Evolutionary conservation across 2,797 vertebrate species (phyloP), one percentile per base, ranked within the genome.

Genomic region (Lutjanus argentimaculatus): DNA sequence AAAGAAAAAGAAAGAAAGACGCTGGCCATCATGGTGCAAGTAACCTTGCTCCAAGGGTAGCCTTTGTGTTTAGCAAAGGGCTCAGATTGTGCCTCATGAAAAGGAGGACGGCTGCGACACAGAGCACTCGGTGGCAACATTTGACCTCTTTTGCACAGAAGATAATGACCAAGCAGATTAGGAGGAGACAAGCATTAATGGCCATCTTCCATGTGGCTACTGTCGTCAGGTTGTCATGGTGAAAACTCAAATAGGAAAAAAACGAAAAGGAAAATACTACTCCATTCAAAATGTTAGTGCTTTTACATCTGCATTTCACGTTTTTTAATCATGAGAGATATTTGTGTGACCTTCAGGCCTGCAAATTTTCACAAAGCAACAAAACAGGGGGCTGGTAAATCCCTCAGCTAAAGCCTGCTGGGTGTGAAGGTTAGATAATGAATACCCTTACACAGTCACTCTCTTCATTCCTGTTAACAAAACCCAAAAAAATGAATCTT

Each of bases 1-100:
- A 52, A 7, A 36, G 3, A 79, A 25, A 48, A 51, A 67, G 12
- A 66, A 45, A 55, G 55, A 80, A 69, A 75, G 81, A 81, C 68
- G 62, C 82, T 64, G 87, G 70, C 75, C 88, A 86, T 87, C 61
- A 52, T 77, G 81, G 87, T 58, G 68, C 85, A 84, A 82, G 87
- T 92, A 93, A 91, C 91, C 90, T 92, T 93, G 88, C 91, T 89
- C 68, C 85, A 91, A 93, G 91, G 90, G 83, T 85, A 91, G 83
- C 73, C 82, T 92, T 93, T 92, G 90, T 94, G 85, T 77, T 85
- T 65, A 42, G 86, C 83, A 87, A 85, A 87, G 79, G 82, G 83
- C 83, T 84, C 82, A 58, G 87, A 91, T 74, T 90, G 91, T 91
- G 89, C 84, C 75, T 84, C 73, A 64, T 90, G 74, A 88, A 90